phyloP scores from a whole-genome alignment of 2,888 invertebrate genomes.

The Piscicola geometra region DNA sequence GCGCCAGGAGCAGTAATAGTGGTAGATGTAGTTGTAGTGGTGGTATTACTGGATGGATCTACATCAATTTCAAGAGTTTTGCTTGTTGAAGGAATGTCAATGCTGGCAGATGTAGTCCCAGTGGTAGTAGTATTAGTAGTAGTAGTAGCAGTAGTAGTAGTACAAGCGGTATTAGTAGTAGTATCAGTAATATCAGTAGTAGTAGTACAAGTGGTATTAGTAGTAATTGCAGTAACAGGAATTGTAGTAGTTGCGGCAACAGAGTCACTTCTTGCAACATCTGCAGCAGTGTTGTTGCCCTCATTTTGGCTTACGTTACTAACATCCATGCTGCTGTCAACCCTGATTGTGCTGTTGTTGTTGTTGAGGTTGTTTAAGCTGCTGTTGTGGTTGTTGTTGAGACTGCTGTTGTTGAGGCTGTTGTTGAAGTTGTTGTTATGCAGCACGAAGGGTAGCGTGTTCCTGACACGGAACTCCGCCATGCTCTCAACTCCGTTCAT shows the following conservation, averaged over 20 bases:
- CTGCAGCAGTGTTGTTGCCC: neutral
- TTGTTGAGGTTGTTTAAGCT: neutral
- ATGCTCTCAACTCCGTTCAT: conserved; percentile 42
- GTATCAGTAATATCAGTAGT: too few relatives aligned
- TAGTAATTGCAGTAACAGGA: too few relatives aligned
- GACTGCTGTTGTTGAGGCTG: neutral
- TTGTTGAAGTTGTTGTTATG: neutral
- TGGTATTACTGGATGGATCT: too few relatives aligned
- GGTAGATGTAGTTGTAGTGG: neutral
- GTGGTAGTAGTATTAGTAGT: neutral
- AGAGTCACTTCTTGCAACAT: too few relatives aligned
- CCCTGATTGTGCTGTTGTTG: neutral
- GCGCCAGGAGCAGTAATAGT: neutral
- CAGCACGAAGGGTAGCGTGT: neutral
- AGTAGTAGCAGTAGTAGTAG: neutral
- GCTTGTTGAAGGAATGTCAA: neutral
- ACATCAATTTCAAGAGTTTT: neutral
- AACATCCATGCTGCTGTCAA: neutral
- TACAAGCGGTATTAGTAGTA: neutral
- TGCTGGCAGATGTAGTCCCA: neutral
- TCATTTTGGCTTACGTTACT: neutral
- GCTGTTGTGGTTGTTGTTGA: neutral
- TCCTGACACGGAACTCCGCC: conserved; percentile 37
- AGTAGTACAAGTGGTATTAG: too few relatives aligned
- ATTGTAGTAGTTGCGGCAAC: too few relatives aligned